phyloP scores from a whole-genome alignment of 2,888 invertebrate species.

The Polyommatus icarus region DNA sequence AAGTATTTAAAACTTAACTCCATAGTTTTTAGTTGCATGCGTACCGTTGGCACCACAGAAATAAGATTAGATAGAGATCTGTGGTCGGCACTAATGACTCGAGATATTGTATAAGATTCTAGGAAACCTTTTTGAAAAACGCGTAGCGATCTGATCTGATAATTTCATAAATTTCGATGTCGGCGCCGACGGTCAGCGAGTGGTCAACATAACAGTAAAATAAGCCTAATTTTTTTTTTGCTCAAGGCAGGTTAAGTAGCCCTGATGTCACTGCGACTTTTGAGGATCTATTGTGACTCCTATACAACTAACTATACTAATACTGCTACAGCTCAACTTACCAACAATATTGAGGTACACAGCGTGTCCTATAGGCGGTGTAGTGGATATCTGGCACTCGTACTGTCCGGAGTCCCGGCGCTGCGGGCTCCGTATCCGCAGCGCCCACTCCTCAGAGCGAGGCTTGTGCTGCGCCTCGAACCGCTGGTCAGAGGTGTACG shows the following conservation, averaged over 20 bases:
- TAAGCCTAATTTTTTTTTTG: too few species aligned
- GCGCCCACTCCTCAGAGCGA: slow-evolving; percentile 92
- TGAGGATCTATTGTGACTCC: too few species aligned
- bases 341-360: slow-evolving; percentile 89
- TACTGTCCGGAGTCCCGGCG: slow-evolving; percentile 92
- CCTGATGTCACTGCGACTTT: too few species aligned
- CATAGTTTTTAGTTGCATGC: neutral
- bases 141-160: neutral
- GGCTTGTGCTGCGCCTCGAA: slow-evolving; percentile 91
- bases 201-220: neutral
- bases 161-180: neutral
- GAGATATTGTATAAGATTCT: neutral
- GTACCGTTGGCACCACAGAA: too few species aligned
- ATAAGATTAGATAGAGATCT: too few species aligned
- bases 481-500: slow-evolving; percentile 90
- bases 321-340: slow-evolving; percentile 67
- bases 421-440: slow-evolving; percentile 83
- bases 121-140: neutral
- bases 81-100: too few species aligned
- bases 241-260: too few species aligned
- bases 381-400: slow-evolving; percentile 93
- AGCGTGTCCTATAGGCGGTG: slow-evolving; percentile 90
- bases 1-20: neutral
- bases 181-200: neutral
- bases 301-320: neutral